Percentiles rank a stretch among this genome's conserved stretches.
These are phyloP conservation scores for Apodemus speciosus DNA, from an alignment of 2,113 vertebrate genomes.

Conservation along the genomic window DNA sequence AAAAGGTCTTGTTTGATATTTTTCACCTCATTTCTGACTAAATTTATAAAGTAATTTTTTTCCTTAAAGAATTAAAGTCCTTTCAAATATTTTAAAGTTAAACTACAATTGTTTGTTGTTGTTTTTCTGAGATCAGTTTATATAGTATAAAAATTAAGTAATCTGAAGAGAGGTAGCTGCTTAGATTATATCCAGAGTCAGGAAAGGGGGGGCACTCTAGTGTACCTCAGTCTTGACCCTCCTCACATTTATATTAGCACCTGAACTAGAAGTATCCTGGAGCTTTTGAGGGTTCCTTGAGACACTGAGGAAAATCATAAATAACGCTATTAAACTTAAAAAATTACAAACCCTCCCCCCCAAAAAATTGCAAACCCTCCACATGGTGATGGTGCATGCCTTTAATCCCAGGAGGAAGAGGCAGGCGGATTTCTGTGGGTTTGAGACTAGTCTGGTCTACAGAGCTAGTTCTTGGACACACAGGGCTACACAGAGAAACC, in stretches of 20 bases:
- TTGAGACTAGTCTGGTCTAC: neutral
- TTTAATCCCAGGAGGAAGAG: neutral
- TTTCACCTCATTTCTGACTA: neutral
- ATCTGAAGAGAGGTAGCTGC: neutral
- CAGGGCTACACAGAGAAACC: neutral
- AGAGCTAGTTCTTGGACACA: neutral
- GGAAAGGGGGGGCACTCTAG: neutral
- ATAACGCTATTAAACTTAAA: neutral
- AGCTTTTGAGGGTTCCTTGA: neutral
- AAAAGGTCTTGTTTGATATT: neutral
- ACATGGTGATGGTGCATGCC: neutral
- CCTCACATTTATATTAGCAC: neutral
- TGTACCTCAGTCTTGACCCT: too few relatives aligned
- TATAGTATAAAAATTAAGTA: neutral
- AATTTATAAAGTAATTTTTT: neutral
- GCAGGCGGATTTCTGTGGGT: neutral
- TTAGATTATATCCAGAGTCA: neutral
- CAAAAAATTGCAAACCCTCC: constrained; percentile 30
- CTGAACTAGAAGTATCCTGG: neutral
- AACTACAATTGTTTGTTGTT: neutral
- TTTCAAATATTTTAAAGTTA: neutral
- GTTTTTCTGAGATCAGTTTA: neutral
- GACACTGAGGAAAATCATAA: neutral
- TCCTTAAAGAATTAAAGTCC: neutral
- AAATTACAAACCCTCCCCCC: neutral